Base-by-base conservation (phyloP, 2,888 invertebrate genomes). In the Ichneumoninae sp. region DNA sequence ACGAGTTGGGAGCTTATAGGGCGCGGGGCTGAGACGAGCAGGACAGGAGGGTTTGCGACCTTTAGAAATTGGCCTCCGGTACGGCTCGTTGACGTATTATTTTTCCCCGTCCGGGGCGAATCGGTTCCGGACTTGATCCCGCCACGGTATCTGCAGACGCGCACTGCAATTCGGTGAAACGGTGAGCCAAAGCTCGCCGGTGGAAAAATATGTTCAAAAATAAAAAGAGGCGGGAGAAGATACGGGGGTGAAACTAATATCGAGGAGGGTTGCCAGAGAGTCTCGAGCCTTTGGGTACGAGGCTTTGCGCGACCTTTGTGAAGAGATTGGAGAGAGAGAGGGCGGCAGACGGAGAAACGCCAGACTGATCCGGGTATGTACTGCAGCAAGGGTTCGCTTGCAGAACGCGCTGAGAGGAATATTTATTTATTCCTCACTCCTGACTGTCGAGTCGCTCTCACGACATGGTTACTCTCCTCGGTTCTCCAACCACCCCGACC, bases 221-320 rank as follows among this genome's bases (percentile, higher is more conserved):
- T 22, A 13, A 22, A 33, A n/a, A 33, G 16, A 76, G 52, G 74
- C 74, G 71, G 60, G 74, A 54, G 26, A 70, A 79, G 74, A 82
- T 80, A 62, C 83, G 70, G 69, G 80, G 82, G 86, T 80, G 86
- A 86, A 86, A 84, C 86, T 86, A 83, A 86, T 84, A 84, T 86
- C 84, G 78, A 84, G 86, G 82, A 86, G 82, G 86, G 83, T 82
- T 80, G 76, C 65, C 76, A 80, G 70, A 80, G 80, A 80, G 71
- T 75, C 75, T 79, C 69, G 76, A 82, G 68, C 76, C 82, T 85
- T 82, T 80, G 76, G 82, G 66, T 82, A 80, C 72, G 68, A 76
- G 65, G 81, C 78, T 84, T 68, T 33, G 77, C 81, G 74, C 78
- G 81, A 84, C 81, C 82, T 82, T 76, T 80, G 85, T 77, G 76